Evolutionary conservation across 2,797 vertebrate species (phyloP).

Genomic region (Onychomys leucogaster): DNA sequence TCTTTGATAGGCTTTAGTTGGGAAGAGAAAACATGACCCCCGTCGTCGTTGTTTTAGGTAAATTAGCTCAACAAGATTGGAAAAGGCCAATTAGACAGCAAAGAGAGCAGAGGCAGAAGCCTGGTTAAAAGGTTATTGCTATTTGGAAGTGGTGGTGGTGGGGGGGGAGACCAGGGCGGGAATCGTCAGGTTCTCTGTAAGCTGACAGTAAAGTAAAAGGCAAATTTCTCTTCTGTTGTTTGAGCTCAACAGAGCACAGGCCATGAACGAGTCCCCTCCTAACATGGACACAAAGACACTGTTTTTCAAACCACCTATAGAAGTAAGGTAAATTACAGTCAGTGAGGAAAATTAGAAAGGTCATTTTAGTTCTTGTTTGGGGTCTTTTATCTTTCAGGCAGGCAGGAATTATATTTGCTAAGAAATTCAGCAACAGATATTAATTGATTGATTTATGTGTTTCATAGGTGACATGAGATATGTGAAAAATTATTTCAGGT

Average conservation of each 20-base stretch:
- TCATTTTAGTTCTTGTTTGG: conserved; percentile 35
- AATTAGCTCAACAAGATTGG: conserved; percentile 45
- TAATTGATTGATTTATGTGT: not conserved
- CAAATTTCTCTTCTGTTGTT: conserved; percentile 12
- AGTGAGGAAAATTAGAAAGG: not conserved
- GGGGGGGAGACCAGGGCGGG: not conserved
- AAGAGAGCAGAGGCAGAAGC: not conserved
- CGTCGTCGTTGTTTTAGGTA: conserved; percentile 47
- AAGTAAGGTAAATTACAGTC: conserved; percentile 46
- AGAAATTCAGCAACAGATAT: conserved; percentile 4
- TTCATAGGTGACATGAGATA: not conserved
- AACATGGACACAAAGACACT: not conserved
- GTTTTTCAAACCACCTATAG: not conserved
- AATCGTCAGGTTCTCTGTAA: not conserved
- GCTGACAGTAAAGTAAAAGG: conserved; percentile 13
- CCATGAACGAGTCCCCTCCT: not conserved
- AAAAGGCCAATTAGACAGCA: conserved; percentile 10
- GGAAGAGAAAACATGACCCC: not conserved
- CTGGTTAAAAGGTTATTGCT: not conserved
- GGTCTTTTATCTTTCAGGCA: not conserved
- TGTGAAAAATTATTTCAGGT: conserved; percentile 36
- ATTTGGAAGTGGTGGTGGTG: not conserved
- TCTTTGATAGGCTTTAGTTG: conserved; percentile 26
- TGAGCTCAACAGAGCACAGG: not conserved
- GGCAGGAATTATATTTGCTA: conserved; percentile 6